Conservation (phyloP, 2,888 invertebrate species). For the Nomada fucata region DNA sequence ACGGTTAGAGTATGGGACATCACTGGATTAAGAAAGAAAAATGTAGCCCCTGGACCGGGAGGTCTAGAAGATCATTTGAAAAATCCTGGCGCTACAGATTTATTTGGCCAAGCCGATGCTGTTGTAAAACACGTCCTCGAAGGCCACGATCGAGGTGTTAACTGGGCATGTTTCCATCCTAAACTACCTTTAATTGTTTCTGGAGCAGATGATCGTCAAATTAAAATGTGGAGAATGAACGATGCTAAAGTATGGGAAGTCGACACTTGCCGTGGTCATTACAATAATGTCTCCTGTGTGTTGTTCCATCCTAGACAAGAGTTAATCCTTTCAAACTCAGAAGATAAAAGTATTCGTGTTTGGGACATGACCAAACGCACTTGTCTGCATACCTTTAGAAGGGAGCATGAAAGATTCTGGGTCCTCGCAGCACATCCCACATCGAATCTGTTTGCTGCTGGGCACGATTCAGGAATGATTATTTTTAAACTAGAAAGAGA, state of each 20-base stretch:
- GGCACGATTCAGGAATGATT: constrained; percentile 99
- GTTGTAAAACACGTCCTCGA: constrained; percentile 96
- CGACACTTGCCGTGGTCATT: constrained; percentile 99
- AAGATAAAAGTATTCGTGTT: constrained; percentile 98
- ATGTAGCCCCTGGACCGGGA: constrained; percentile 97
- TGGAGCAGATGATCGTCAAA: constrained; percentile 99
- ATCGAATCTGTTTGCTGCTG: constrained; percentile 99
- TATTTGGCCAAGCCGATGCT: constrained; percentile 98
- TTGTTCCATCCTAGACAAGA: constrained; percentile 99
- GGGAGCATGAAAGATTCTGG: constrained; percentile 99
- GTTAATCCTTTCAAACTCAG: constrained; percentile 97
- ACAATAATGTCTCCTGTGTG: constrained; percentile 99
- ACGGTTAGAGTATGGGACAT: constrained; percentile 99
- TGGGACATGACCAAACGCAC: constrained; percentile 99
- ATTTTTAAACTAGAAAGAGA: constrained; percentile 94
- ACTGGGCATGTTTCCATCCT: constrained; percentile 99
- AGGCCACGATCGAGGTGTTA: constrained; percentile 98
- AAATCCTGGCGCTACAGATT: constrained; percentile 94
- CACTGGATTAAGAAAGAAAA: constrained; percentile 97
- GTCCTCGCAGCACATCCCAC: constrained; percentile 97
- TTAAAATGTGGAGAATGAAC: constrained; percentile 99
- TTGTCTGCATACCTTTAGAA: constrained; percentile 95
- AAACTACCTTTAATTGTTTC: constrained; percentile 97
- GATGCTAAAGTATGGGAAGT: constrained; percentile 99
- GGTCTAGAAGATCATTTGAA: constrained; percentile 95